Conservation (phyloP, 2,888 invertebrate species). For the Acronicta leporina region DNA sequence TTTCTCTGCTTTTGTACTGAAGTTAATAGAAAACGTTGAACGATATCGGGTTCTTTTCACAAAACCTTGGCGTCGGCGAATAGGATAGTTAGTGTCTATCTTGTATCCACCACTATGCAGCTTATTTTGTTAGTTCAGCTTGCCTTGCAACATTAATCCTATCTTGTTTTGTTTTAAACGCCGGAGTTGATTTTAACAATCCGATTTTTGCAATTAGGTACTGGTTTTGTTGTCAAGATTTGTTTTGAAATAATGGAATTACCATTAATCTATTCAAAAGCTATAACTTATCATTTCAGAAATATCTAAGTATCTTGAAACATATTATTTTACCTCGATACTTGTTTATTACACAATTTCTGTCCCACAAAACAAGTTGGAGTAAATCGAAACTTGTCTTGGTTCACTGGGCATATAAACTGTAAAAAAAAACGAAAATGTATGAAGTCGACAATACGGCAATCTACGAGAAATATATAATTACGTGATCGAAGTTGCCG, state of each 20-base stretch:
- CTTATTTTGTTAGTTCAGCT: constrained; percentile 49
- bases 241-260: constrained; percentile 11
- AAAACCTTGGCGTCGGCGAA: constrained; percentile 58
- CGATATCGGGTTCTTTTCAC: constrained; percentile 72
- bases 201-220: neutral
- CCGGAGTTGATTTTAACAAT: neutral
- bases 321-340: too few relatives aligned
- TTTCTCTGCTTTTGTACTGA: constrained; percentile 75
- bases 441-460: too few relatives aligned
- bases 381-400: too few relatives aligned
- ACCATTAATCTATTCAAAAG: constrained; percentile 6
- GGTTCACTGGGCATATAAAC: too few relatives aligned
- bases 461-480: too few relatives aligned
- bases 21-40: constrained; percentile 77
- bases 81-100: constrained; percentile 62
- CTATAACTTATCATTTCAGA: constrained; percentile 5
- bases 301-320: too few relatives aligned
- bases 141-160: constrained; percentile 15
- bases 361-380: too few relatives aligned
- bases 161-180: constrained; percentile 1
- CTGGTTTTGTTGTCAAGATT: neutral
- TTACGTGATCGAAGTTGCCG: constrained; percentile 9
- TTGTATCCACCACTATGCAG: constrained; percentile 41
- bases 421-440: too few relatives aligned
- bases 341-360: too few relatives aligned